Evolutionary conservation across 37 sponge, comb jelly and placozoan genomes (phyloP), one percentile per base, ranked within the genome.

Genomic region (Chondrosia reniformis): DNA sequence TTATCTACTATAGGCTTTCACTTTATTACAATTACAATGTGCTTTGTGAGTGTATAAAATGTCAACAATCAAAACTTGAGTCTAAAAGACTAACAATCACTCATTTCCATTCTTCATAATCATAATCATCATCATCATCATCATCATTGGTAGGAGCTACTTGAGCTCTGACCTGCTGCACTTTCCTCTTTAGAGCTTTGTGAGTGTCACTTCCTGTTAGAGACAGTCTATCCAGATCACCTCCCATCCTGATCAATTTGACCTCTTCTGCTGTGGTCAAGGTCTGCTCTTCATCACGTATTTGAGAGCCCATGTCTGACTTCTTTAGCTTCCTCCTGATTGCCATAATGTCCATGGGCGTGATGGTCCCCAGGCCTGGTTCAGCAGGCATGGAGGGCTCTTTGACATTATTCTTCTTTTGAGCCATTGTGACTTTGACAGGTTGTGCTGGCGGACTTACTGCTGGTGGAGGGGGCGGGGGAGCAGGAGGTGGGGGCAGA

Each of bases 401-500:
- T 37, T 73, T 19, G n/a, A 4, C n/a, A n/a, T 17, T 7, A n/a
- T n/a, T n/a, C n/a, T n/a, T n/a, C 15, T 17, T 59, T 30, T 32
- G 2, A 13, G 72, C 55, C 3, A 2, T 17, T 37, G 15, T 19
- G 25, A 21, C n/a, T 69, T 31, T 21, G 21, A 40, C 43, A 25
- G 33, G 45, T 30, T 59, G 27, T 3, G 57, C 2, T 1, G 65
- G 61, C 37, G 77, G 77, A 49, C 38, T 38, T 45, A 55, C 44
- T 64, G 69, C 55, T 0, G 84, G 84, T 6, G 84, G 84, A 6
- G 76, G 83, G 31, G 84, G 77, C 13, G 84, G 81, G 1, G 81
- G 81, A 30, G 73, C 41, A 34, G 55, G 55, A 31, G 56, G 43
- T 5, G 73, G 69, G 24, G 80, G 80, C 9, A 69, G 80, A 9